Evolutionary conservation across 2,888 invertebrate genomes (phyloP), one percentile per base, ranked within the genome.

Genomic region (Hypselothyrea guttata): DNA sequence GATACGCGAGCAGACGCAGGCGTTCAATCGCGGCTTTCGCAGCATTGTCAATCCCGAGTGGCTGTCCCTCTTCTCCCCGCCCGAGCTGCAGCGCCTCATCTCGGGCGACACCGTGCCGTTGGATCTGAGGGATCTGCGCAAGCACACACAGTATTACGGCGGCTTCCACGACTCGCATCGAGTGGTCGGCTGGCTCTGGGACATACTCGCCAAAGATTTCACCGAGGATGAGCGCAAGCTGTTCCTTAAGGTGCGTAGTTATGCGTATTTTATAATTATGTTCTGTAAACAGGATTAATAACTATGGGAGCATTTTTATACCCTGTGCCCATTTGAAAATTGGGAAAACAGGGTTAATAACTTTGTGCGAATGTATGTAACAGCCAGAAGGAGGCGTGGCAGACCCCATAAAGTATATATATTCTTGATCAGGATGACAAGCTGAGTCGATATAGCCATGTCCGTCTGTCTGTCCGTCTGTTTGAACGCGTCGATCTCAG

Each of bases 121-220:
- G 35, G 98, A 99, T 91, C 90, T 98, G 73, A 93, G 93, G 72
- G 97, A 97, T 90, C 90, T 97, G 64, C 92, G 97, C 1, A 94
- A 93, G 49, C 96, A 99, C 91, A 98, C 98, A 7, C 98, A 98
- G 90, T 99, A 99, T 91, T 99, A 98, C 91, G 99, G 99, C 57
- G 99, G 99, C 4, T 99, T 99, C 91, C 99, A 99, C 90, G 92
- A 88, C 52, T 97, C 97, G 60, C 99, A 99, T 91, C 93, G 97
- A 74, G 98, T 99, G 46, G 96, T 99, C 45, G 95, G 96, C 88
- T 99, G 99, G 99, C 92, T 99, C 46, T 99, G 99, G 99, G 98
- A 99, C 90, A 96, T 99, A 82, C 91, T 99, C 67, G 96, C 97
- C 83, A 94, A 96, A 78, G 99, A 99, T 90, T 99, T 99, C 90